Conservation (phyloP, 2,113 vertebrate genomes). For the Regulus satrapa region DNA sequence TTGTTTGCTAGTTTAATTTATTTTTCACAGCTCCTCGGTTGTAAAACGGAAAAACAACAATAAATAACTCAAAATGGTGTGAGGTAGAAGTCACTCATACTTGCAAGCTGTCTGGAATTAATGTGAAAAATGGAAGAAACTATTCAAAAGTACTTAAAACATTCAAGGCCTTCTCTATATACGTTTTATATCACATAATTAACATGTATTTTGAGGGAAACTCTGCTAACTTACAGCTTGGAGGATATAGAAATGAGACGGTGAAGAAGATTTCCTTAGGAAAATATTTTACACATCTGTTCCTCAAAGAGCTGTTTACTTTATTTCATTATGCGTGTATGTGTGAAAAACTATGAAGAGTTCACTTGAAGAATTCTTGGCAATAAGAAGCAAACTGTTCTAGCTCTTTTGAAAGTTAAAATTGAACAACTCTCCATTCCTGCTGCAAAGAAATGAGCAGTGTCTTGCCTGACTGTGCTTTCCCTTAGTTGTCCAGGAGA, state of each 20-base stretch:
- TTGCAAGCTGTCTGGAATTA: neutral
- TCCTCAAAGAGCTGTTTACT: conserved; percentile 10
- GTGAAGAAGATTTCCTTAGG: conserved; percentile 38
- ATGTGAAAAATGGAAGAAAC: conserved; percentile 45
- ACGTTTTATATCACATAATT: conserved; percentile 25
- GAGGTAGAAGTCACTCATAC: conserved; percentile 2
- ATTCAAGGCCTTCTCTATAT: conserved; percentile 21
- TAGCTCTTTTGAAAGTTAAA: conserved; percentile 13
- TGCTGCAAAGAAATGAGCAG: neutral
- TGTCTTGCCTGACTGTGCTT: neutral
- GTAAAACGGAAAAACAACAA: conserved; percentile 6
- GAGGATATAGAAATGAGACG: conserved; percentile 23
- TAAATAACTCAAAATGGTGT: conserved; percentile 44
- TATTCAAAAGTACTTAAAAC: conserved; percentile 46
- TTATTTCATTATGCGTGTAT: neutral
- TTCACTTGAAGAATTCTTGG: conserved; percentile 11
- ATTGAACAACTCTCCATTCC: neutral
- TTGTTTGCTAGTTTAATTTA: conserved; percentile 5
- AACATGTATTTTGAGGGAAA: conserved; percentile 27
- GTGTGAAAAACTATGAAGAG: neutral
- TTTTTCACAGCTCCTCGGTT: neutral
- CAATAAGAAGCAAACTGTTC: neutral
- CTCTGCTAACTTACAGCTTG: conserved; percentile 14
- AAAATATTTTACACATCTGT: conserved; percentile 37
- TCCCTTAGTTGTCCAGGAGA: neutral